Evolutionary conservation across 1,140 invertebrate species (phyloP), one percentile per base, ranked within the genome.

Genomic region (Helicorthomorpha holstii): DNA sequence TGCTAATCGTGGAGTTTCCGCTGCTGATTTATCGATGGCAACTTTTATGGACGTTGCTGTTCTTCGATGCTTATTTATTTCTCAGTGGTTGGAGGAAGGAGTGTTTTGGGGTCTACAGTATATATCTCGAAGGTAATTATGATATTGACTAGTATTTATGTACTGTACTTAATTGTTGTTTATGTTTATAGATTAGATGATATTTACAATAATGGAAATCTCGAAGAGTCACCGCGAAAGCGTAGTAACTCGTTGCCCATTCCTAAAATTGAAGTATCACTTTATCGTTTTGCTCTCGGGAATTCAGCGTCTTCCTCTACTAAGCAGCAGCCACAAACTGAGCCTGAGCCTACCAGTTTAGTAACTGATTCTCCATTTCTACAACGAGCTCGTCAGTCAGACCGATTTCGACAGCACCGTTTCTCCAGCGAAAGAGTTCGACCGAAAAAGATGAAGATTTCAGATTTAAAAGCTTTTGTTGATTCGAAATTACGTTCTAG

Each of bases 41-140:
- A 95, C 90, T 29, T 95, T 93, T 61, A 67, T 98, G 24, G 96
- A 99, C 68, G 86, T 98, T 12, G 88, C 91, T 14, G 90, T 96
- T 3, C 64, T 98, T 23, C 75, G 93, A 49, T 98, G 93, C 68
- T 74, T 99, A n/a, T 95, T 98, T 66, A 85, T 94, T 53, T 78
- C 85, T 0, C 89, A 95, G 62, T 99, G 96, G 96, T 81, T 87
- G 60, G 93, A 97, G 66, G 93, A 98, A 68, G 95, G 95, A 1
- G 81, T 97, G 25, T 89, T 84, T 69, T 99, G 95, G 95, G 90
- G 88, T 25, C 67, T 98, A n/a, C 83, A 91, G 64, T 98, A 83
- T 69, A 69, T 93, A 43, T 85, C 86, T 66, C 60, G 58, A 48
- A 16, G 27, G 7, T 34, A 34, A 34, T 16, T 7, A 7, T 34